phyloP scores from a whole-genome alignment of 92 coral and sea anemone species.

The Palythoa grandis region DNA sequence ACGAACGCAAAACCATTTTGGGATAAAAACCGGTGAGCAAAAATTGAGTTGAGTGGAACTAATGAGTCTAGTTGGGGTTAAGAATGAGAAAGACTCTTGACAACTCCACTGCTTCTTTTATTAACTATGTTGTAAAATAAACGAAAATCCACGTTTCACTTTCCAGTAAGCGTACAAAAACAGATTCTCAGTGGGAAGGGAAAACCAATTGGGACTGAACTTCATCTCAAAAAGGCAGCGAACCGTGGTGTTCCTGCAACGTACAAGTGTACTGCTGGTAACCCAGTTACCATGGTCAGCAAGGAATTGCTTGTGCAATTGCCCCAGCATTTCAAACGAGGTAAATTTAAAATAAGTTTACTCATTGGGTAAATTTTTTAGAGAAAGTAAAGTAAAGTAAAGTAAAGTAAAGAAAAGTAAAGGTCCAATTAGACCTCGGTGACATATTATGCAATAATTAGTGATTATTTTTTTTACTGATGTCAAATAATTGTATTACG shows the following conservation, averaged over 20 bases:
- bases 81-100: too few relatives aligned
- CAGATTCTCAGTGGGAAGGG: slow-evolving; percentile 44
- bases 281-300: neutral
- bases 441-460: too few relatives aligned
- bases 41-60: too few relatives aligned
- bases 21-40: too few relatives aligned
- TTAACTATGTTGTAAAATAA: neutral
- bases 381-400: neutral
- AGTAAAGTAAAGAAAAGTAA: neutral
- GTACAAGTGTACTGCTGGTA: slow-evolving; percentile 43
- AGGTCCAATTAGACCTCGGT: too few relatives aligned
- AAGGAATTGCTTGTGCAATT: neutral
- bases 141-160: neutral
- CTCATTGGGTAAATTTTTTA: too few relatives aligned
- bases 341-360: neutral
- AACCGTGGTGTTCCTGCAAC: neutral
- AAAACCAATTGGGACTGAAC: slow-evolving; percentile 42
- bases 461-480: too few relatives aligned
- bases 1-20: too few relatives aligned
- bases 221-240: slow-evolving; percentile 14
- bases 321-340: slow-evolving; percentile 6
- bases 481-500: too few relatives aligned
- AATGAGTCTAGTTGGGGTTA: too few relatives aligned
- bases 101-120: too few relatives aligned
- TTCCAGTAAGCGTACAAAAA: slow-evolving; percentile 26